These are phyloP conservation scores for Camponotus floridanus DNA, from an alignment of 1,140 invertebrate species.

Conservation along the genomic window DNA sequence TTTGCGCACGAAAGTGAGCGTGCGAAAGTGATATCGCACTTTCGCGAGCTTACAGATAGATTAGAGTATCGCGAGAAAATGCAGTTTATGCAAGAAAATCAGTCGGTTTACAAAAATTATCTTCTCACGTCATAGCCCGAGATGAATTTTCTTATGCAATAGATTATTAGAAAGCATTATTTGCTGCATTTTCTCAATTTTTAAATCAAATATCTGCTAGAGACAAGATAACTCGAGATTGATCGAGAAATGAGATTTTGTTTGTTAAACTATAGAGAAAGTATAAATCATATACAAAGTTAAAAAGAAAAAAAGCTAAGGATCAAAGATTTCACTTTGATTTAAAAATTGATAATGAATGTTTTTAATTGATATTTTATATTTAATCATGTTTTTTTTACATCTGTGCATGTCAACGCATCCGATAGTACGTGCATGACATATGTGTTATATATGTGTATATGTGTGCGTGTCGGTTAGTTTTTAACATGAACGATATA, in stretches of 20 bases:
- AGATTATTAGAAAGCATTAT: not conserved
- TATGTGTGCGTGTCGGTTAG: not conserved
- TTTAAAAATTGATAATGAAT: not conserved
- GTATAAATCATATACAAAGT: no score
- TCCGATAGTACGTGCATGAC: not conserved
- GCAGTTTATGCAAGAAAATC: not conserved
- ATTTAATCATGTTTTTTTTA: not conserved
- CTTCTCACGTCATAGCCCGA: not conserved
- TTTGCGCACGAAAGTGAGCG: not conserved
- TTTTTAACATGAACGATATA: slow-evolving; percentile 32
- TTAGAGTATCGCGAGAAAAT: not conserved
- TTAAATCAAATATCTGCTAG: not conserved
- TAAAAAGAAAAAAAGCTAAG: no score
- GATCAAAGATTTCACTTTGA: not conserved
- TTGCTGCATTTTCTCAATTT: not conserved
- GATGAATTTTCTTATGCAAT: not conserved
- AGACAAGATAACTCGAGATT: not conserved
- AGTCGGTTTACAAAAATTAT: not conserved
- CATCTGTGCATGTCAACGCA: slow-evolving; percentile 24
- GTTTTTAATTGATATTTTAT: not conserved
- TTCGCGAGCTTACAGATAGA: not conserved
- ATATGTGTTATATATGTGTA: no score
- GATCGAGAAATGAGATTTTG: slow-evolving; percentile 8
- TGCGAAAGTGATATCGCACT: not conserved
- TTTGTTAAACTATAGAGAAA: not conserved